Base-by-base conservation (phyloP, 2,797 vertebrate species). In the Nothura maculosa region DNA sequence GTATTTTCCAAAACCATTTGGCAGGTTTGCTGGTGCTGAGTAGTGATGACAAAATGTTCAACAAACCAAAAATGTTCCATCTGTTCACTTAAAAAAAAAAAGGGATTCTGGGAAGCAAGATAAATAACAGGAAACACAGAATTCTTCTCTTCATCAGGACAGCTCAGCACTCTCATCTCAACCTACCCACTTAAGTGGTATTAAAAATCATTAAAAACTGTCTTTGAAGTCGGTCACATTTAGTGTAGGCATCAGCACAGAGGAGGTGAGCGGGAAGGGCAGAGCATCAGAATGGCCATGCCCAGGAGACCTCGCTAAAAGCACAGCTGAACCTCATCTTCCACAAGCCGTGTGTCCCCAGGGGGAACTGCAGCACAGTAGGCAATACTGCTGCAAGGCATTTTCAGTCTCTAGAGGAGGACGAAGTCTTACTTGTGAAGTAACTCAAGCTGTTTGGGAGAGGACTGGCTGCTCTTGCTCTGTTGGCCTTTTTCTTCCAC, bases 41-140 rank as follows among this genome's bases (percentile, higher is more conserved):
- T 82, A 91, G 78, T 32, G 81, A 85, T 90, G 94, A 95, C 95
- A 94, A 96, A 95, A 94, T 96, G 96, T 95, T 94, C 93, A 95
- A 80, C 95, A 95, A 93, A 93, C 91, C 94, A 96, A 96, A 96
- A 94, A 75, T 91, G 80, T 78, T 92, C 95, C 95, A 96, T 94
- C 95, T 96, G 93, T 81, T 94, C 90, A 15, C 75, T 90, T 90
- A 62, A 92, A 94, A 50, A 93, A 54, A 62, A 92, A 94, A 50
- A 93, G 11, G 52, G 54, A 93, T 90, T 89, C 81, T 77, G 47
- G 93, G 88, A 81, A 94, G 78, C 78, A 90, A 91, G 79, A 67
- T 58, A 93, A 92, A 93, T 36, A 91, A 82, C 64, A 92, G 90
- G 83, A 93, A 93, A 77, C 25, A 32, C 60, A 81, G 74, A 91